A percentile compares a stretch with the other conserved stretches of the same genome.
Conservation (phyloP, 2,888 invertebrate genomes). For the Rutpela maculata region DNA sequence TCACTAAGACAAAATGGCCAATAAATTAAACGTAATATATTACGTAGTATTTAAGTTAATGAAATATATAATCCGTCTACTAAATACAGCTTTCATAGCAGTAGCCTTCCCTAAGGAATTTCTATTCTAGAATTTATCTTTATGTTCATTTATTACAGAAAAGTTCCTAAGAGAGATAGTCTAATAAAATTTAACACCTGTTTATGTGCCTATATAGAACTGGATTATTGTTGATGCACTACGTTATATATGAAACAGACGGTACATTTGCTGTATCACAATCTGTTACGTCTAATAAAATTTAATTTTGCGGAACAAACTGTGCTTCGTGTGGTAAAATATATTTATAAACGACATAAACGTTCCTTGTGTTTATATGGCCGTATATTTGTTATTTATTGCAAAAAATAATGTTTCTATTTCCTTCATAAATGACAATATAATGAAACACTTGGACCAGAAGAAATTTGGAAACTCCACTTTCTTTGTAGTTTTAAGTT, state of each 20-base stretch:
- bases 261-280: constrained; percentile 32
- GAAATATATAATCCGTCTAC: constrained; percentile 4
- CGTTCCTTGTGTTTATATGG: neutral
- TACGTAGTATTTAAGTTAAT: constrained; percentile 14
- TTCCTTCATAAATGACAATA: too few relatives aligned
- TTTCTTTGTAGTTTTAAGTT: too few relatives aligned
- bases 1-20: constrained; percentile 5
- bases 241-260: constrained; percentile 16
- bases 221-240: constrained; percentile 32
- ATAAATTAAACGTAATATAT: constrained; percentile 16
- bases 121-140: constrained; percentile 22
- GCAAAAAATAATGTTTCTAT: too few relatives aligned
- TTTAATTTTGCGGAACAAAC: constrained; percentile 31
- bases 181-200: constrained; percentile 37
- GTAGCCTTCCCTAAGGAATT: constrained; percentile 12
- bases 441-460: too few relatives aligned
- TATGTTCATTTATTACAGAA: neutral
- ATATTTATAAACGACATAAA: constrained; percentile 7
- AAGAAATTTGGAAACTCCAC: too few relatives aligned
- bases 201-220: constrained; percentile 26
- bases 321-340: neutral
- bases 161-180: constrained; percentile 16
- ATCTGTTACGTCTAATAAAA: constrained; percentile 37
- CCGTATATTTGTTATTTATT: neutral
- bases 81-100: constrained; percentile 8